These are phyloP conservation scores for fruit fly (Drosophila melanogaster) DNA, from an alignment of 1,140 invertebrate species.

Conservation along the genomic window DNA sequence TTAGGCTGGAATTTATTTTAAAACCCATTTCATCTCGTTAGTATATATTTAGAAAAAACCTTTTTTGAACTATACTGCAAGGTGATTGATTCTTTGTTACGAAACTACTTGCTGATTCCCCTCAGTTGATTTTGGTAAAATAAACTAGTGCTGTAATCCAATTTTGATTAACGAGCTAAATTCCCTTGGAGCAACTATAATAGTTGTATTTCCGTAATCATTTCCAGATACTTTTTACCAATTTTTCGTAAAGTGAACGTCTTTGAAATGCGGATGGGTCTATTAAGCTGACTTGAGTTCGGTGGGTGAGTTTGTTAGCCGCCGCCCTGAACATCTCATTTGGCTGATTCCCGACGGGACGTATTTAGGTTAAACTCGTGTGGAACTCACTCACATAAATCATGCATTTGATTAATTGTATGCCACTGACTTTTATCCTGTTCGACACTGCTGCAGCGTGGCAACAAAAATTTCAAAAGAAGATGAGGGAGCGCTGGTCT, in stretches of 20 bases:
- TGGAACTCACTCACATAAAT: slow-evolving; percentile 63
- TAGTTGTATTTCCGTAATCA: too few relatives aligned
- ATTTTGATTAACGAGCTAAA: too few relatives aligned
- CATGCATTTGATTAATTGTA: slow-evolving; percentile 79
- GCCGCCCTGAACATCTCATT: slow-evolving; percentile 49
- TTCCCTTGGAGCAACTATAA: too few relatives aligned
- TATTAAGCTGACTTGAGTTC: slow-evolving; percentile 6
- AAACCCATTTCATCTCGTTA: neutral
- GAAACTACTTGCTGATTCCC: too few relatives aligned
- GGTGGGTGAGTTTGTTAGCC: neutral
- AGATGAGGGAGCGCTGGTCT: slow-evolving; percentile 36
- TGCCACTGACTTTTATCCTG: slow-evolving; percentile 70
- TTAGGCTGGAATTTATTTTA: too few relatives aligned
- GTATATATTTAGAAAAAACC: neutral
- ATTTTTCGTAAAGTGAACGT: neutral
- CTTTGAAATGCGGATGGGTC: slow-evolving; percentile 2
- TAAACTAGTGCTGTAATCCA: too few relatives aligned
- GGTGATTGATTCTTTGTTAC: too few relatives aligned
- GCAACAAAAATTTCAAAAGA: slow-evolving; percentile 14
- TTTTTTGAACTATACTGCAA: too few relatives aligned
- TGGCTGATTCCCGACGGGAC: slow-evolving; percentile 44
- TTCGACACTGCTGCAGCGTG: slow-evolving; percentile 60
- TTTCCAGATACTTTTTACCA: neutral
- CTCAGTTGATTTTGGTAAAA: too few relatives aligned
- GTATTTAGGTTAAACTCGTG: slow-evolving; percentile 67